Conservation (phyloP, 2,113 vertebrate genomes). For the Engystomops pustulosus region DNA sequence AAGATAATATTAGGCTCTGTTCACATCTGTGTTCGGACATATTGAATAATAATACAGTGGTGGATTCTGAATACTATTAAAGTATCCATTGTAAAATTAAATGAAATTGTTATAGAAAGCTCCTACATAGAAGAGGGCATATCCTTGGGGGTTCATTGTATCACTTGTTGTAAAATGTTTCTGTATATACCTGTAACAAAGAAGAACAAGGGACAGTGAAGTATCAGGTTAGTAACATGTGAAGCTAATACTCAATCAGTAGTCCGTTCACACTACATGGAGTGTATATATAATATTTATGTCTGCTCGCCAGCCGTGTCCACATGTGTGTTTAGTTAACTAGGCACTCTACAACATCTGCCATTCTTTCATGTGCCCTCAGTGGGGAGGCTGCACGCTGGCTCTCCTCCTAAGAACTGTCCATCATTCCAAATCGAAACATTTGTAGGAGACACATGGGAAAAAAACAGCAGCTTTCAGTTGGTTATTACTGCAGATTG, state of each 20-base stretch:
- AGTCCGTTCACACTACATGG: not conserved
- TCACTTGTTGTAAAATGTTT: not conserved
- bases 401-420: not conserved
- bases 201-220: no score
- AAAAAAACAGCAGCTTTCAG: not conserved
- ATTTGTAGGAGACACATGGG: not conserved
- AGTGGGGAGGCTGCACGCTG: not conserved
- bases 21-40: no score
- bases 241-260: not conserved
- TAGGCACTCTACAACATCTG: not conserved
- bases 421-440: not conserved
- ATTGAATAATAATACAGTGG: no score
- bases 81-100: no score
- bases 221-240: not conserved
- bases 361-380: not conserved
- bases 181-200: not conserved
- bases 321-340: conserved; percentile 22
- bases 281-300: conserved; percentile 17
- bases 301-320: not conserved
- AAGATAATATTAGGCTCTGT: no score
- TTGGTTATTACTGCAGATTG: not conserved
- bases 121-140: no score
- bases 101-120: no score
- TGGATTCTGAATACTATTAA: no score
- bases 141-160: no score